Evolutionary conservation across 2,888 invertebrate genomes (phyloP), one percentile per base, ranked within the genome.

Genomic region (Ormyrus rosae): DNA sequence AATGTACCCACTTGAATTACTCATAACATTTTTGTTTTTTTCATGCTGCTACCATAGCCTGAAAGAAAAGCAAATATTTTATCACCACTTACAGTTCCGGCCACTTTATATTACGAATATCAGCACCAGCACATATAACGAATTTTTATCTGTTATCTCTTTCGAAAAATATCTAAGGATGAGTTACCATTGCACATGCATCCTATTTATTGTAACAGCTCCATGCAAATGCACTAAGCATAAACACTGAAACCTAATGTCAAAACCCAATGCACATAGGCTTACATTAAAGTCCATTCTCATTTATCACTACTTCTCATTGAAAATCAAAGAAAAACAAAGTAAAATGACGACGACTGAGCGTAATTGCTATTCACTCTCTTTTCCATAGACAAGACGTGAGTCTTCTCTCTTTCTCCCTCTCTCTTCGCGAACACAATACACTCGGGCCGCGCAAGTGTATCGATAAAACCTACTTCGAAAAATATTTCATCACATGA

Each of bases 21-120:
- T 82, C 80, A 82, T 82, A 82, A 70, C 70, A 82, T 76, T 79
- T 75, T 76, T 75, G 56, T 11, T 64, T 48, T 68, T 56, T 10
- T 74, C n/a, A 53, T 46, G 69, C 63, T 68, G 46, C 65, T 55
- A 53, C 13, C n/a, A 58, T 9, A 65, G 50, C 71, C 81, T 81
- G 75, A 58, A 81, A 81, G 50, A 70, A 45, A 78, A 65, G 34
- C 70, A 78, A 78, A 10, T 13, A 10, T n/a, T 60, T 81, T 81
- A 81, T 69, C 73, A 65, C 58, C 58, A 67, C 34, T 68, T 48
- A 55, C 9, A 77, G 65, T 70, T 75, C 48, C 51, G 58, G n/a
- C 55, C 50, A 58, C 63, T 64, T 58, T 63, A 34, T 34, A 55
- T 53, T 48, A 13, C 48, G 46, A 19, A 67, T 46, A 34, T 34